These are phyloP conservation scores for Hippocampus kuda DNA, from an alignment of 2,797 vertebrate species.

Conservation along the genomic window DNA sequence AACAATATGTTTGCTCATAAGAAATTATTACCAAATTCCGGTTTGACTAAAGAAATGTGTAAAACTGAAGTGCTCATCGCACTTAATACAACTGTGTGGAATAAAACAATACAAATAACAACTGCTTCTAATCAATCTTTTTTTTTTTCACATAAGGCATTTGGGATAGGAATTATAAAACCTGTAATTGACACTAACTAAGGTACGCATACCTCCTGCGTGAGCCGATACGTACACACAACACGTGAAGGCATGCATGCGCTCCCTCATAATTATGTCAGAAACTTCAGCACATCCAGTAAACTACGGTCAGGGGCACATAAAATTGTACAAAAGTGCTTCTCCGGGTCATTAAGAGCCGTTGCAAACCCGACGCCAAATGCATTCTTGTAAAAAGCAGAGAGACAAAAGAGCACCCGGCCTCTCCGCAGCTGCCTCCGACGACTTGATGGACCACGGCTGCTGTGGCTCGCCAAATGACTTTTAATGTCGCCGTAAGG, in stretches of 20 bases:
- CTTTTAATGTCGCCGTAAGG: constrained; percentile 48
- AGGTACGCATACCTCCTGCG: background rate
- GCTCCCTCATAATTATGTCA: background rate
- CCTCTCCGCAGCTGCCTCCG: constrained; percentile 35
- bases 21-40: too few relatives aligned
- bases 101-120: background rate
- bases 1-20: too few relatives aligned
- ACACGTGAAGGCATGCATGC: background rate
- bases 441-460: constrained; percentile 34
- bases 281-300: constrained; percentile 1
- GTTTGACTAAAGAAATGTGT: too few relatives aligned
- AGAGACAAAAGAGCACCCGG: constrained; percentile 10
- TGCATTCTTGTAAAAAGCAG: constrained; percentile 14
- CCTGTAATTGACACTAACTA: background rate
- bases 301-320: constrained; percentile 5
- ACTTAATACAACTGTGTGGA: background rate
- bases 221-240: background rate
- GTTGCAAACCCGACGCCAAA: constrained; percentile 21
- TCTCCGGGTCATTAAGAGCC: background rate
- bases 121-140: background rate
- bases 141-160: background rate
- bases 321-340: background rate
- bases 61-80: too few relatives aligned
- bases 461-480: constrained; percentile 29
- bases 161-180: background rate